These are phyloP conservation scores for Emys orbicularis DNA, from an alignment of 2,797 vertebrate genomes.

Conservation along the genomic window DNA sequence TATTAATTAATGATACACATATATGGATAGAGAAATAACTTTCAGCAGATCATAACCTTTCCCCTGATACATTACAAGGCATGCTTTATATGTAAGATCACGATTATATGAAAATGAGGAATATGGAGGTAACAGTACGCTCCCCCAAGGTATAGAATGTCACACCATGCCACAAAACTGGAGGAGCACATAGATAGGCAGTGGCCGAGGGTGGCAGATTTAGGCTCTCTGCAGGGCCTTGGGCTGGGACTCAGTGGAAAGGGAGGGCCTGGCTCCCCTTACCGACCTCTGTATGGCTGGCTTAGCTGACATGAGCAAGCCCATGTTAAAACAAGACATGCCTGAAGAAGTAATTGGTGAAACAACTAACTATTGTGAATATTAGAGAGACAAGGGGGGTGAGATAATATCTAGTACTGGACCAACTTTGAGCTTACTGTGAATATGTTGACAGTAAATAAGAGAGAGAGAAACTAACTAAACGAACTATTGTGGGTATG, in stretches of 20 bases:
- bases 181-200: not conserved
- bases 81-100: too few species aligned
- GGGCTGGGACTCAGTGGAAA: not conserved
- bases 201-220: not conserved
- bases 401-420: not conserved
- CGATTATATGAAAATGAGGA: too few species aligned
- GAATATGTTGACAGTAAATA: not conserved
- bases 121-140: too few species aligned
- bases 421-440: not conserved
- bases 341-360: not conserved
- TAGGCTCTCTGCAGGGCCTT: not conserved
- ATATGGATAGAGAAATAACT: too few species aligned
- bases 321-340: too few species aligned
- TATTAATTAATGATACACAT: too few species aligned
- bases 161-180: not conserved
- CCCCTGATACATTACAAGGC: too few species aligned
- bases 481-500: not conserved
- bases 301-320: not conserved
- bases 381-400: not conserved
- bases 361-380: not conserved
- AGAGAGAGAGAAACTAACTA: not conserved
- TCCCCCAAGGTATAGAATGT: too few species aligned
- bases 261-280: not conserved
- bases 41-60: too few species aligned
- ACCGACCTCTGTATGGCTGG: not conserved